Conservation (phyloP, 2,113 vertebrate genomes). For the Phalacrocorax pelagicus region DNA sequence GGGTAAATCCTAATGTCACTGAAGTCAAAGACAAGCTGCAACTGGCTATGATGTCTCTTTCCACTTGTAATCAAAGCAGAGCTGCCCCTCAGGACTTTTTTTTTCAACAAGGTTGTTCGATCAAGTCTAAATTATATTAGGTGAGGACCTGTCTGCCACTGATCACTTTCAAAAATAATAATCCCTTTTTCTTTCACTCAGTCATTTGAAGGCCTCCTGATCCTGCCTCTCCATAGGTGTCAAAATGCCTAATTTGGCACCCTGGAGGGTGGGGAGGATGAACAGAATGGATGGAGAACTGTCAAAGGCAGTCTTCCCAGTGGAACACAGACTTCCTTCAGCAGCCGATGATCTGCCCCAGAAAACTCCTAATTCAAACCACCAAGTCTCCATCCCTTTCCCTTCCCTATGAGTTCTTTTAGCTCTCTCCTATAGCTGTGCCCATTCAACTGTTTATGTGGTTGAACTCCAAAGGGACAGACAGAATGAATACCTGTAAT, state of each 20-base stretch:
- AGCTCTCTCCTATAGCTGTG: neutral
- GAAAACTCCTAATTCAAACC: neutral
- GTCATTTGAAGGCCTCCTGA: neutral
- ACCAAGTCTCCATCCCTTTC: neutral
- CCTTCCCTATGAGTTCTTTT: neutral
- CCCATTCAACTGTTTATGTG: neutral
- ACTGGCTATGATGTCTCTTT: neutral
- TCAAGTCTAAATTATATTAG: neutral
- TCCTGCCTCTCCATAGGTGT: neutral
- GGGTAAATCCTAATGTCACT: neutral
- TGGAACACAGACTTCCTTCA: neutral
- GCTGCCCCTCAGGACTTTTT: neutral
- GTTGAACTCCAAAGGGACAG: neutral
- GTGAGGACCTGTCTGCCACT: neutral
- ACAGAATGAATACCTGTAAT: neutral
- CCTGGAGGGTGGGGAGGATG: neutral
- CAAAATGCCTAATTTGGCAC: neutral
- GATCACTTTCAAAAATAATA: neutral
- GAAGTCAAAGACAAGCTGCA: neutral
- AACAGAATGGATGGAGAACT: neutral
- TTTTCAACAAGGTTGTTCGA: neutral
- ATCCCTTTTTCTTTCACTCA: neutral
- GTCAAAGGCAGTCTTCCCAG: neutral
- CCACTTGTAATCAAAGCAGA: neutral
- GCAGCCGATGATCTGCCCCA: neutral